Base-by-base conservation (phyloP, 2,888 invertebrate species). In the Adineta ricciae region DNA sequence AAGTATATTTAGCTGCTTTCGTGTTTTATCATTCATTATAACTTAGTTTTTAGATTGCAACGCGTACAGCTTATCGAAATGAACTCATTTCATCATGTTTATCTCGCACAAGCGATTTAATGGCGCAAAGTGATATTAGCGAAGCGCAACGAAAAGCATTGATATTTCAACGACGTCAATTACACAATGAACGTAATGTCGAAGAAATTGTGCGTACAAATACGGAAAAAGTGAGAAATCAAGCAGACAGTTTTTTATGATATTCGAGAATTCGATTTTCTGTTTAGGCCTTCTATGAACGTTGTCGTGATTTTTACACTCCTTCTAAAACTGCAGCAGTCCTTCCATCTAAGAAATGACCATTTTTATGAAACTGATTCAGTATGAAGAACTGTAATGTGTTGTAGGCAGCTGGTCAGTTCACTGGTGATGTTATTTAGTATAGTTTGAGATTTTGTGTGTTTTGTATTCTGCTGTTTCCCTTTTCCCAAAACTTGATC, bases 231-330 rank as follows among this genome's bases (percentile, higher is more conserved):
- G 78, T 78, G 24, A 41, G 24, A n/a, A n/a, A n/a, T n/a, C n/a
- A n/a, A n/a, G n/a, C 46, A 46, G 46, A 19, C 1, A 64, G 1
- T 19, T 64, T 9, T 64, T 46, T 46, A 8, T 11, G 16, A 4
- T 14, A 64, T 64, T 27, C 11, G 46, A 46, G 5, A 46, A 8
- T 46, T 46, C 11, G 5, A 5, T 46, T 46, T 8, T 46, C 11
- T n/a, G 14, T 41, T 5, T 78, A 78, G 78, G 24, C 78, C 38
- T 78, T 78, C 41, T 78, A 78, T 78, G 78, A 78, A 78, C 78
- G 78, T 41, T 78, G 78, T 41, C 78, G 78, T 24, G 78, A 78
- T 41, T 78, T 11, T 41, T 78, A 41, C n/a, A 41, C 41, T 41
- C 41, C 78, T 41, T 24, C 36, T 1, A 64, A 64, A 64, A 5